Base-by-base conservation (phyloP, 2,888 invertebrate genomes). In the Junonia oenone region DNA sequence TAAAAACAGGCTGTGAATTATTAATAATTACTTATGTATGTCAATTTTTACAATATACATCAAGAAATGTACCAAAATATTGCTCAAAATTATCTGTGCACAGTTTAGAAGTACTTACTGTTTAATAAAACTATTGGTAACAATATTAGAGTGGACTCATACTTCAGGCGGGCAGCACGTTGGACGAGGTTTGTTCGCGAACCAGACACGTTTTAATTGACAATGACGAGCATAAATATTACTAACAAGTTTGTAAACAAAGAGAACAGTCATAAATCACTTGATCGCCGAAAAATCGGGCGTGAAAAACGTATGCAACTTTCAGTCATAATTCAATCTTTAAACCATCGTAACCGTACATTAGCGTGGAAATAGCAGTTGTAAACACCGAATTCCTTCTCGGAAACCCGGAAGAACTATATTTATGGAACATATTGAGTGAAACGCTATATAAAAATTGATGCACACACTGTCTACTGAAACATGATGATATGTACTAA, bases 231-330 rank as follows among this genome's bases (percentile, higher is more conserved):
- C 72, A 74, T 76, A 79, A 76, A 77, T 78, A 81, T 81, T 80
- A 79, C 83, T 84, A 87, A 83, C 82, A 76, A 81, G 66, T 80
- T 33, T 83, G 81, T 86, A 89, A 88, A 89, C 87, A 86, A 86
- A 78, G 75, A 62, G 72, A 68, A 68, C 68, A 72, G 69, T 79
- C 75, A 71, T 80, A 74, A 81, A 81, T 75, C 62, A 64, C 65
- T 63, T 68, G 68, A 62, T 70, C 64, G 58, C 64, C 63, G 64
- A 69, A 68, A 68, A 65, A 71, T 68, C 58, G 61, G 61, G 64
- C 65, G 68, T 66, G 64, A 64, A 62, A 66, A 73, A 68, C 67
- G 66, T 64, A 53, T 46, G 40, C 51, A 59, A 54, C 52, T 58
- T 57, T 59, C 57, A 55, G 59, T 56, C 57, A 72, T 72, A 73